Evolutionary conservation across 2,797 vertebrate genomes (phyloP), one percentile per base, ranked within the genome.

Genomic region (Tamandua tetradactyla): DNA sequence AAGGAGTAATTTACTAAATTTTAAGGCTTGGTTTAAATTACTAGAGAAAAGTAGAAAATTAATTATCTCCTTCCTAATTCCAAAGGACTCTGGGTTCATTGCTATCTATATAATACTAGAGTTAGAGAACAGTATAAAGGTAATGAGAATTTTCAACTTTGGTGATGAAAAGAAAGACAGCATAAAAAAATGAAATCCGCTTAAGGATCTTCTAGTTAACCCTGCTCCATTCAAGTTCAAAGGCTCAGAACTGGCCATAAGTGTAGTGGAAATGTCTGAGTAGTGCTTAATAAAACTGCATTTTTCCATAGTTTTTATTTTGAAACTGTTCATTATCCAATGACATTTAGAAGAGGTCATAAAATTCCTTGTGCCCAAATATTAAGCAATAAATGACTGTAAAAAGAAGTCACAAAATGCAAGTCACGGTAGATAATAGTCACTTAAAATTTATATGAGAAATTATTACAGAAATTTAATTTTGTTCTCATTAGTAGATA

Each of bases 21-120:
- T 57, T 88, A 80, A 94, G n/a, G 25, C 11, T 66, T 12, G 35
- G 9, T 37, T 90, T 74, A 92, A 94, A n/a, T 69, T 49, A 78
- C 25, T 25, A 69, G 23, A 42, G 30, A 75, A 90, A 81, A 86
- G 22, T 35, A 87, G 8, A 1, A 78, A 72, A 44, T n/a, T 5
- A 89, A 88, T 59, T 59, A 15, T 78, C 23, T 89, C 4, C 7
- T 64, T 7, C 55, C 1, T 37, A 78, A n/a, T 18, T 42, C 13
- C 17, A 32, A 49, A 75, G 30, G 3, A 10, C 52, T 55, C 4
- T 52, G 30, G 3, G 10, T 55, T 55, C 4, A 47, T 57, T 42
- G 0, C 44, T 89, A 30, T 42, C 35, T 61, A 8, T 44, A 11
- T 81, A 25, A 61, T 7, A 20, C 61, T 57, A 62, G 25, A 35